A percentile compares a stretch with the other conserved stretches of the same genome.
phyloP scores from a whole-genome alignment of 1,140 invertebrate genomes.

The Callitettix versicolor region DNA sequence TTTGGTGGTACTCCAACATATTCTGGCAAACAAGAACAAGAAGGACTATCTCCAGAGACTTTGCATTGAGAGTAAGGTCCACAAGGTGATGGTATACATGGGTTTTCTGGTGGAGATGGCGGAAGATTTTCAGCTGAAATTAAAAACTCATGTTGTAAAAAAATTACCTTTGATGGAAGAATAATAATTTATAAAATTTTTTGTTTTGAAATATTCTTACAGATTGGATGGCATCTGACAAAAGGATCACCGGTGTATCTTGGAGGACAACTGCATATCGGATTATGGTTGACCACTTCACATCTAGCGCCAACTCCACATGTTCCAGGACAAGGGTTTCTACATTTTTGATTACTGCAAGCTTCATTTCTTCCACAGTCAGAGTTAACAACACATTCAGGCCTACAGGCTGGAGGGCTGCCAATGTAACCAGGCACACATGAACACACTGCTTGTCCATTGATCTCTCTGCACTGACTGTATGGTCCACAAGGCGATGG shows the following conservation, averaged over 20 bases:
- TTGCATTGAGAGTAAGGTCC: constrained; percentile 56
- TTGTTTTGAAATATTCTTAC: constrained; percentile 26
- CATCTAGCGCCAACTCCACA: constrained; percentile 60
- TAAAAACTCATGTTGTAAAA: background rate
- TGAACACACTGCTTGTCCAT: constrained; percentile 55
- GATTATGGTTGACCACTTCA: constrained; percentile 58
- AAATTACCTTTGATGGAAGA: background rate
- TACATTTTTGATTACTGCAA: constrained; percentile 52
- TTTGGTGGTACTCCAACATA: constrained; percentile 50
- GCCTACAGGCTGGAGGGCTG: constrained; percentile 57
- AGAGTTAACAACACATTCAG: constrained; percentile 58
- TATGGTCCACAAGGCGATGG: constrained; percentile 62
- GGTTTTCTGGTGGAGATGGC: constrained; percentile 32
- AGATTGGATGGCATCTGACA: constrained; percentile 43
- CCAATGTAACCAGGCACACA: constrained; percentile 59
- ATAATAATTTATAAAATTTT: background rate
- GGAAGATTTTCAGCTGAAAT: constrained; percentile 1
- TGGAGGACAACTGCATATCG: constrained; percentile 57
- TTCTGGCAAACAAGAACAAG: constrained; percentile 49
- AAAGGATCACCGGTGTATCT: constrained; percentile 66
- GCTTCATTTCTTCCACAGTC: constrained; percentile 50
- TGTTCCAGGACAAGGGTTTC: constrained; percentile 49
- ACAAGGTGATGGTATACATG: constrained; percentile 55
- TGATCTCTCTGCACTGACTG: constrained; percentile 47
- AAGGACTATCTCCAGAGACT: constrained; percentile 43